Percentiles rank a stretch among this genome's conserved stretches.
Conservation (phyloP, 2,797 vertebrate species). For the Lacerta viridis region DNA sequence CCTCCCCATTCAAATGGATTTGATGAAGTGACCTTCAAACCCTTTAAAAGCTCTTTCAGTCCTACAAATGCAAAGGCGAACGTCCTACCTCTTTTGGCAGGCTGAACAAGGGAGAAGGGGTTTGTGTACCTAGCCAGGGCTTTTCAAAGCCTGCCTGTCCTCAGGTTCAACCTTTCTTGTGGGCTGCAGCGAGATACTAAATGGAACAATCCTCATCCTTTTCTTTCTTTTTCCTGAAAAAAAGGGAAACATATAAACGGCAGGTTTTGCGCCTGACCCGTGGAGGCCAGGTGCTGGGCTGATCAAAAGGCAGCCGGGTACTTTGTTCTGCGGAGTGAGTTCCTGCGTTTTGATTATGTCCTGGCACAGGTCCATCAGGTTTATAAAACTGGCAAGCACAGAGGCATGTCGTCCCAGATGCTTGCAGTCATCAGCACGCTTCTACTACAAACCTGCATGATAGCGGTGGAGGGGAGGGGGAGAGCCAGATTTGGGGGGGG, state of each 20-base stretch:
- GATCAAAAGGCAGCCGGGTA: constrained; percentile 35
- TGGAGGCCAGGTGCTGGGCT: constrained; percentile 31
- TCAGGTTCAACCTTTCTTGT: background rate
- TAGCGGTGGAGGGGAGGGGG: background rate
- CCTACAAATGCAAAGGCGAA: background rate
- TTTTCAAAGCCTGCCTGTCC: constrained; percentile 1
- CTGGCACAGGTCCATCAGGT: constrained; percentile 43
- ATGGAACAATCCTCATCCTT: background rate
- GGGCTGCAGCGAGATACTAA: background rate
- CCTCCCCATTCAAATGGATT: background rate
- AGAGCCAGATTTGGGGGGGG: too few relatives aligned
- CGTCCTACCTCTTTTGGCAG: background rate
- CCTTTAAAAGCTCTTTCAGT: background rate
- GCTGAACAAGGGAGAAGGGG: background rate
- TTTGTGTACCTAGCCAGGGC: background rate
- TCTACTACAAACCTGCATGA: background rate
- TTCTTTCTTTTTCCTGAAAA: constrained; percentile 6
- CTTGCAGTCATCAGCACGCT: background rate
- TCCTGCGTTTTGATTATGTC: constrained; percentile 43
- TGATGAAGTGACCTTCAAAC: too few relatives aligned
- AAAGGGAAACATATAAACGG: background rate
- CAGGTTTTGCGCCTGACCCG: constrained; percentile 22
- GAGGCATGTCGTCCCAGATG: constrained; percentile 16
- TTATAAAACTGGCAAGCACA: constrained; percentile 18
- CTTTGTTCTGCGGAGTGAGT: constrained; percentile 30